Base-by-base conservation (phyloP, 2,113 vertebrate genomes). In the Austrofundulus limnaeus region DNA sequence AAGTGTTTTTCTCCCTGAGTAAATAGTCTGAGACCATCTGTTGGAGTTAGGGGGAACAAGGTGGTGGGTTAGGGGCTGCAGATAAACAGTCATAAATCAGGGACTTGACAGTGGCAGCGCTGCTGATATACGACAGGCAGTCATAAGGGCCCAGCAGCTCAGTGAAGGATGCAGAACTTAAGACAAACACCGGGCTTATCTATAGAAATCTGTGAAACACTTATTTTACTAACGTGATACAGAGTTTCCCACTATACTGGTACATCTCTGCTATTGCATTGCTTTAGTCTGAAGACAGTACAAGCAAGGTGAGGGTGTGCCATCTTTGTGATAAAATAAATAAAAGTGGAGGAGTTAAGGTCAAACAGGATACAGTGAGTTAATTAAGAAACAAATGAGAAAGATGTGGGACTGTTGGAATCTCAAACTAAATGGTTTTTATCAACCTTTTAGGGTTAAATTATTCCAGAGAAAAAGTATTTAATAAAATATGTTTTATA, bases 211-310 rank as follows among this genome's bases (percentile, higher is more conserved):
- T 87, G 85, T 81, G 77, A 87, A 87, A 87, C 82, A 82, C 84
- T 89, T 90, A 91, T 92, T 92, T 86, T 91, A 87, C 82, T 90
- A 91, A 90, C 85, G 85, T 90, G 89, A 91, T 85, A 88, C 59
- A 68, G 72, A 84, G 80, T 80, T 72, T 63, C 50, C 82, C 41
- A 63, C 78, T 73, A 49, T 71, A 65, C 68, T 75, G 69, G 82
- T 41, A 83, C 83, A 73, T 87, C 82, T 81, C 80, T 85, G 85
- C 83, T 46, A 72, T 52, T 70, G 83, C 82, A 77, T n/a, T n/a
- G n/a, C n/a, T n/a, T n/a, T 28, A 28, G 28, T 92, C 89, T 92
- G 75, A 78, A 66, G 64, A 72, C 11, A 19, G 66, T 75, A 87
- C 62, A 65, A 7, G 62, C 75, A 84, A 82, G 75, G 80, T 89